phyloP scores from a whole-genome alignment of 2,113 vertebrate species.

The Gnathonemus longibarbis region DNA sequence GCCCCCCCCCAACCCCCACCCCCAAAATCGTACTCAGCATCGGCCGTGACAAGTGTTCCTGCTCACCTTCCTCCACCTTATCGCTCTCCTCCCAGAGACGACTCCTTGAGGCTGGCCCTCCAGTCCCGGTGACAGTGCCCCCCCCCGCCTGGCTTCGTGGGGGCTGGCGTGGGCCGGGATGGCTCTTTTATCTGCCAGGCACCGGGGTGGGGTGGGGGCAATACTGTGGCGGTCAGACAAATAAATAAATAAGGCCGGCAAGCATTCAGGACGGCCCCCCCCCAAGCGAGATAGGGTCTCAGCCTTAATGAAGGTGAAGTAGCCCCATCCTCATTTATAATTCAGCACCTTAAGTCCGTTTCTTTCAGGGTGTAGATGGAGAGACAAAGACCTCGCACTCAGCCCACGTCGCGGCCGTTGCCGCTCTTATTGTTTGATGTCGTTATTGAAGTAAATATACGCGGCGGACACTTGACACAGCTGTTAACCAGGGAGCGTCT shows the following conservation, averaged over 20 bases:
- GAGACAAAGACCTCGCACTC: constrained; percentile 31
- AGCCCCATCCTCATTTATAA: constrained; percentile 24
- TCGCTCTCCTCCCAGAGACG: constrained; percentile 65
- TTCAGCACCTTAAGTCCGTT: constrained; percentile 25
- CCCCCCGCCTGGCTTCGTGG: constrained; percentile 27
- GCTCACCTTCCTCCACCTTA: constrained; percentile 76
- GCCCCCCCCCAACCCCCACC: not conserved
- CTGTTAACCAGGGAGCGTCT: constrained; percentile 58
- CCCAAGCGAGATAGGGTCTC: constrained; percentile 11
- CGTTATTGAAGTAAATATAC: constrained; percentile 61
- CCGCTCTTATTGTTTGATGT: constrained; percentile 58
- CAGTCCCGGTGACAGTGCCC: constrained; percentile 48
- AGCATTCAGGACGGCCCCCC: constrained; percentile 37
- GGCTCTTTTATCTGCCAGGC: constrained; percentile 41
- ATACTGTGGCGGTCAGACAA: constrained; percentile 20
- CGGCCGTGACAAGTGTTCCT: constrained; percentile 71
- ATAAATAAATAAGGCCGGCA: constrained; percentile 29
- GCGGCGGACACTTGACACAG: constrained; percentile 61
- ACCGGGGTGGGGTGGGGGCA: not conserved
- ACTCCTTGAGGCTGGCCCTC: constrained; percentile 57
- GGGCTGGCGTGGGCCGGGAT: constrained; percentile 38
- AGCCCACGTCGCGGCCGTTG: constrained; percentile 24
- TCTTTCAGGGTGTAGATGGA: constrained; percentile 30
- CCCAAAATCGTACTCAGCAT: constrained; percentile 64
- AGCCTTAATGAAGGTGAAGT: constrained; percentile 23